These are phyloP conservation scores for Cybosia mesomella DNA, from an alignment of 2,888 invertebrate genomes.

Conservation along the genomic window DNA sequence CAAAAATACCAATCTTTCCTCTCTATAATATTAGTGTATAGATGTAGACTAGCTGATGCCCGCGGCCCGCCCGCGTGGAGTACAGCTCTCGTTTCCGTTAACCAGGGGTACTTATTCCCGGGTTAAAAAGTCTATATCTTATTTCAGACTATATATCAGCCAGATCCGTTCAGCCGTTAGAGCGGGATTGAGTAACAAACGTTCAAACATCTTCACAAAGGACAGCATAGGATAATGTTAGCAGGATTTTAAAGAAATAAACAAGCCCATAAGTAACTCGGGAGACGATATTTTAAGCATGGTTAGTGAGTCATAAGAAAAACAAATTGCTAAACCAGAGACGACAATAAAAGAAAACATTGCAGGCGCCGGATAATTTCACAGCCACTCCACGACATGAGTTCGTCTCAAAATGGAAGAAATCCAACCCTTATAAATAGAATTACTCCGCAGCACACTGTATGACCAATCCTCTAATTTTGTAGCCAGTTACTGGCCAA, in stretches of 20 bases:
- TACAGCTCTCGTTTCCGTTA: too few species aligned
- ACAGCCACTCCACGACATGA: slow-evolving; percentile 65
- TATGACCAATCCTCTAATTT: slow-evolving; percentile 84
- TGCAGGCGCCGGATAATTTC: slow-evolving; percentile 83
- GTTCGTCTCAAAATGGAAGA: slow-evolving; percentile 76
- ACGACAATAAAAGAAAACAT: slow-evolving; percentile 74
- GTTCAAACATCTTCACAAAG: too few species aligned
- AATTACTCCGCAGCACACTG: slow-evolving; percentile 62
- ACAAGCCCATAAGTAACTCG: slow-evolving; percentile 48
- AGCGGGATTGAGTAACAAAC: too few species aligned
- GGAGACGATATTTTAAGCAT: slow-evolving; percentile 66
- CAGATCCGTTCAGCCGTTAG: too few species aligned
- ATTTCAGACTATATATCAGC: too few species aligned
- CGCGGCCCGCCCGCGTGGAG: too few species aligned
- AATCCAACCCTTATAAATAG: slow-evolving; percentile 77
- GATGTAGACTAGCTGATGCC: too few species aligned
- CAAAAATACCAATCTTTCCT: too few species aligned
- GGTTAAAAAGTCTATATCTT: too few species aligned
- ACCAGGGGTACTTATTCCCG: too few species aligned
- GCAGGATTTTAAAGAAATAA: slow-evolving; percentile 52
- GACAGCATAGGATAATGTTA: too few species aligned
- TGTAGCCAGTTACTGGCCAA: slow-evolving; percentile 59
- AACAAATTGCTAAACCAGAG: slow-evolving; percentile 68
- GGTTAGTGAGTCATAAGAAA: slow-evolving; percentile 79
- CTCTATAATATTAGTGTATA: too few species aligned